Evolutionary conservation across 1,140 invertebrate genomes (phyloP).

Genomic region (Eumaeus atala): DNA sequence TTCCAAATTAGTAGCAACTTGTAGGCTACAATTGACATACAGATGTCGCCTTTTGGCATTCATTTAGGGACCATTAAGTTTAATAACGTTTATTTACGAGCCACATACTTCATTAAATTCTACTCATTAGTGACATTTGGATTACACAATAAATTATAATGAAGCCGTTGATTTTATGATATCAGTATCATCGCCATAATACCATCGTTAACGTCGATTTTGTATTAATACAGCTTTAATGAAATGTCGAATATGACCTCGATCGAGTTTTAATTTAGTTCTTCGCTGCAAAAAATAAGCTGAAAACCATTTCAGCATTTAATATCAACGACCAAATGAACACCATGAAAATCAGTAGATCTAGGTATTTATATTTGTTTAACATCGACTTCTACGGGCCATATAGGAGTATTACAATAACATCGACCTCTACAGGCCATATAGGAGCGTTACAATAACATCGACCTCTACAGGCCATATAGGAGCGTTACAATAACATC

Average conservation of each 20-base stretch:
- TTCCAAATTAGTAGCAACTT: too few species aligned
- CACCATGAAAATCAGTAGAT: background rate
- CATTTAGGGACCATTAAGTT: too few species aligned
- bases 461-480: too few species aligned
- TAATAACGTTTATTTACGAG: background rate
- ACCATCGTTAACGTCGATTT: conserved; percentile 4
- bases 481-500: too few species aligned
- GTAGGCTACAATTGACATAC: too few species aligned
- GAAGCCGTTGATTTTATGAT: conserved; percentile 9
- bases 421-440: too few species aligned
- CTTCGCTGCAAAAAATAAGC: background rate
- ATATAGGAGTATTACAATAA: too few species aligned
- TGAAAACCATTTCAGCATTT: too few species aligned
- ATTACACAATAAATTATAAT: conserved; percentile 9
- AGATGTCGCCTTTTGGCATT: too few species aligned
- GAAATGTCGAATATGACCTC: background rate
- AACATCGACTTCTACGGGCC: too few species aligned
- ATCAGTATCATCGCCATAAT: background rate
- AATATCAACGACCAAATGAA: conserved; percentile 1
- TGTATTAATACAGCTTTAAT: conserved; percentile 4
- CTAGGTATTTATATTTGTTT: too few species aligned
- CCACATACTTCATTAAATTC: background rate
- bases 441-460: too few species aligned
- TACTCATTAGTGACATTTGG: conserved; percentile 5
- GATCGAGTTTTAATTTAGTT: conserved; percentile 1